Percentiles rank a stretch among this genome's conserved stretches.
Evolutionary conservation across 2,113 vertebrate species (phyloP).

Genomic region (Irena cyanogastra): DNA sequence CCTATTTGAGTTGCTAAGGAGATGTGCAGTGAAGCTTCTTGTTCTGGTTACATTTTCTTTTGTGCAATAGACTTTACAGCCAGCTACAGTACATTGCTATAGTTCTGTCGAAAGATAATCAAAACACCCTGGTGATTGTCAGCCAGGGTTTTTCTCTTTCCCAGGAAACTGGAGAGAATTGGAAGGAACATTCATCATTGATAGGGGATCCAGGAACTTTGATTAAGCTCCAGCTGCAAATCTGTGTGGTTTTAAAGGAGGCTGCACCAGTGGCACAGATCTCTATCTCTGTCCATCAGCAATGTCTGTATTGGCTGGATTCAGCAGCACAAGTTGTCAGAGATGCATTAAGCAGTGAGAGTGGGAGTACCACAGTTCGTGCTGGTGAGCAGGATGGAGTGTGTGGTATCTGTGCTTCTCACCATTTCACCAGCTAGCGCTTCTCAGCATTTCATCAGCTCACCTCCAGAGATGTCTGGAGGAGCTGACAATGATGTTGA

Average conservation of each 20-base stretch:
- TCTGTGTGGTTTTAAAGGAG: not conserved
- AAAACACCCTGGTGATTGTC: not conserved
- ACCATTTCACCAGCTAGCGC: not conserved
- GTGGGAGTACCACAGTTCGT: not conserved
- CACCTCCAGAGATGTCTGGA: not conserved
- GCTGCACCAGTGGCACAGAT: not conserved
- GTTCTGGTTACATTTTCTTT: not conserved
- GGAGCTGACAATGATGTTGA: not conserved
- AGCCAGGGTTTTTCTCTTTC: not conserved
- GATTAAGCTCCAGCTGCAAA: not conserved
- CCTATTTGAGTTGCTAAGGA: not conserved
- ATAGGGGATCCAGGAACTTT: not conserved
- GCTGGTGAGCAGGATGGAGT: not conserved
- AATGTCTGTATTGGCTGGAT: not conserved
- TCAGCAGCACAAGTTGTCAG: not conserved
- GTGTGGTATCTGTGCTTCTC: not conserved
- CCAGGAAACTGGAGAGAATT: not conserved
- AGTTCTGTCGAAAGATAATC: not conserved
- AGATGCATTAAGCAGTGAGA: not conserved
- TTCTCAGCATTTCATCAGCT: not conserved
- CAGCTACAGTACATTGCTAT: not conserved
- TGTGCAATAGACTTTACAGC: not conserved
- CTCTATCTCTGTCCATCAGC: not conserved
- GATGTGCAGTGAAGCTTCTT: not conserved
- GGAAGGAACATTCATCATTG: not conserved